Evolutionary conservation across 2,888 invertebrate species (phyloP), one percentile per base, ranked within the genome.

Genomic region (Tolmerus cingulatus): DNA sequence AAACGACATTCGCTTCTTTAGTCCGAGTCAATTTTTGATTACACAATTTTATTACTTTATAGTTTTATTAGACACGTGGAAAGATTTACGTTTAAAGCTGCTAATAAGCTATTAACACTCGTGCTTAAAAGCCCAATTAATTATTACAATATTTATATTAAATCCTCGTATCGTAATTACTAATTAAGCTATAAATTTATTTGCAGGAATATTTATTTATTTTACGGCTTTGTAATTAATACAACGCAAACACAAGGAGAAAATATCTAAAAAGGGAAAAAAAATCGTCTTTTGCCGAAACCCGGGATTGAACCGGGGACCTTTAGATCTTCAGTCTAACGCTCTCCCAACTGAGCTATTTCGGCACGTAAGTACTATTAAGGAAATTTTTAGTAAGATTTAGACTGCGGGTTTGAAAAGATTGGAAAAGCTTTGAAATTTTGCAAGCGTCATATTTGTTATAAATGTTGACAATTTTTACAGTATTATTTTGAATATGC

Each of bases 281-380:
- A 14, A 46, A 46, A 1, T 14, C 2, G 14, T 16, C 0, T 1
- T 1, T 1, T 95, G 95, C 95, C 95, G 95, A 95, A 95, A 95
- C 95, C 95, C 93, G 95, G 95, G 95, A 95, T 95, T 93, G 95
- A 95, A 95, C 95, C 95, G 93, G 95, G 95, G 95, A 95, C 95
- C 94, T 95, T 95, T 95, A 95, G 95, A 95, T 95, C 95, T 95
- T 95, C 95, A 95, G 95, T 95, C 95, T 95, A 95, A 95, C 95
- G 95, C 95, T 95, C 95, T 95, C 95, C 95, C 95, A 95, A 95
- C 95, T 95, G 95, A 95, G 95, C 95, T 95, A 95, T 95, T 95
- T 95, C 95, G 95, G 95, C 94, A 14, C 0, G 0, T 16, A 4
- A 3, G 43, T 4, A 46, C 0, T 1, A 4, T 0, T 16, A 46